Conservation (phyloP, 2,113 vertebrate genomes). For the Brachypodius melanocephalos region DNA sequence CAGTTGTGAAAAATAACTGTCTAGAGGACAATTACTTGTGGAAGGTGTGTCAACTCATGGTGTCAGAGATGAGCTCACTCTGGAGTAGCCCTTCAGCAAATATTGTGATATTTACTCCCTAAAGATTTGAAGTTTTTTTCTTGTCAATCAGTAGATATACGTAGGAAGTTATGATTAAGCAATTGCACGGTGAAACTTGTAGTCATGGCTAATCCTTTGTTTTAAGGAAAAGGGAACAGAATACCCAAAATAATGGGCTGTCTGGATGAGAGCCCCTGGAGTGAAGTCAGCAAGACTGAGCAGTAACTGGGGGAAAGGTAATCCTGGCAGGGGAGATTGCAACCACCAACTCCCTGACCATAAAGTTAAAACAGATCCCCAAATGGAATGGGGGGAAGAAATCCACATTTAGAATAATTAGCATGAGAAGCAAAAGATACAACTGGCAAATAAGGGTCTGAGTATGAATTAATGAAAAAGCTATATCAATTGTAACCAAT, state of each 20-base stretch:
- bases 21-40: neutral
- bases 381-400: neutral
- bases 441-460: neutral
- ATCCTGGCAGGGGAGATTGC: neutral
- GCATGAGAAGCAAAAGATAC: neutral
- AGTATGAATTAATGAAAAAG: neutral
- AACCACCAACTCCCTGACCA: neutral
- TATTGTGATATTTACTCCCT: neutral
- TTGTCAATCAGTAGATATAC: neutral
- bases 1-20: neutral
- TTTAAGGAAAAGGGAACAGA: neutral
- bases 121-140: neutral
- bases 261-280: neutral
- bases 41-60: neutral
- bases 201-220: neutral
- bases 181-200: neutral
- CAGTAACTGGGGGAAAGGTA: neutral
- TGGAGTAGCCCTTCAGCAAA: neutral
- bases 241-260: neutral
- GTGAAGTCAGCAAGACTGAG: neutral
- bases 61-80: neutral
- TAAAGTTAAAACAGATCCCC: neutral
- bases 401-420: neutral
- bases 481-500: neutral
- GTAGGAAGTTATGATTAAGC: neutral